A percentile compares a stretch with the other conserved stretches of the same genome.
Conservation (phyloP, 2,113 vertebrate genomes). For the Protobothrops flavoviridis region DNA sequence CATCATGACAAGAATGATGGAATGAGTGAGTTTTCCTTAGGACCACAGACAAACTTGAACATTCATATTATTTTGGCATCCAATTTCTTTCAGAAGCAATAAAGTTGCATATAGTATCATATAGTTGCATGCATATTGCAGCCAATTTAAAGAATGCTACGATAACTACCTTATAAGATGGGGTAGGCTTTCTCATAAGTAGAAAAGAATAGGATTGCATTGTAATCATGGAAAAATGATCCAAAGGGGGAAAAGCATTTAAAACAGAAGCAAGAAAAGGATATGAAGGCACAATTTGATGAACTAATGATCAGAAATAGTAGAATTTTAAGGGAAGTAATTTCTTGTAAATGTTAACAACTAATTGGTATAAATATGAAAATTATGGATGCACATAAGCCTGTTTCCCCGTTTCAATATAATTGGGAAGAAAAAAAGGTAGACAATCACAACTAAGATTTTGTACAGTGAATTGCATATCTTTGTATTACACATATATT, state of each 20-base stretch:
- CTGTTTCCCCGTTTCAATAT: too few species aligned
- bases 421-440: too few species aligned
- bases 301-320: background rate
- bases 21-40: background rate
- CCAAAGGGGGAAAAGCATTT: background rate
- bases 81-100: fast-evolving
- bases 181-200: background rate
- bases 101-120: background rate
- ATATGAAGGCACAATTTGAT: background rate
- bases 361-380: too few species aligned
- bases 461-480: background rate
- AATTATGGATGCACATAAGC: too few species aligned
- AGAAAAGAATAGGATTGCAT: background rate
- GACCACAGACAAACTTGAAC: background rate
- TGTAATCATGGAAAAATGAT: background rate
- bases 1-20: background rate
- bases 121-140: background rate
- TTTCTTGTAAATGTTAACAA: too few species aligned
- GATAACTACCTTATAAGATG: background rate
- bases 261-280: background rate
- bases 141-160: background rate
- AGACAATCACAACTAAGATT: too few species aligned
- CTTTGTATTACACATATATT: background rate
- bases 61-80: background rate
- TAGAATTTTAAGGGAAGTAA: too few species aligned